Conservation (phyloP, 1,140 invertebrate species). For the Melanaphis sacchari region DNA sequence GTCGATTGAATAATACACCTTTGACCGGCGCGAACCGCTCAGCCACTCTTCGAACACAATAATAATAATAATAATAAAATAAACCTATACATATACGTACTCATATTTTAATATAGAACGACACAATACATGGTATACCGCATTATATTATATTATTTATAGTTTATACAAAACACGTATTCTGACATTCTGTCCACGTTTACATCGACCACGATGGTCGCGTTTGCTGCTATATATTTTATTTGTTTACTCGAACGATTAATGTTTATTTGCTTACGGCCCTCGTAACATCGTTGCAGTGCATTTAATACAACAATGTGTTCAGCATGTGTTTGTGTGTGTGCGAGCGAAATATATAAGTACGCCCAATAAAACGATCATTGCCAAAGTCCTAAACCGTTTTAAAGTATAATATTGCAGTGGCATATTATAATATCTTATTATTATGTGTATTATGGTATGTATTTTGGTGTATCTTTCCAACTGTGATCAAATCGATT, state of each 20-base stretch:
- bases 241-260: constrained; percentile 34
- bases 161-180: not conserved
- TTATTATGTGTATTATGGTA: not conserved
- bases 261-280: constrained; percentile 53
- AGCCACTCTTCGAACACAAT: not conserved
- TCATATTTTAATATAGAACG: not conserved
- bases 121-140: not conserved
- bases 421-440: not conserved
- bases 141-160: constrained; percentile 20
- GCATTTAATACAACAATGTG: not conserved
- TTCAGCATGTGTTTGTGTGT: not conserved
- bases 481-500: constrained; percentile 9
- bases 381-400: not conserved
- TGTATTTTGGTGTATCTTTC: not conserved
- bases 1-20: not conserved
- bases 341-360: not conserved
- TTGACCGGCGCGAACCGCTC: not conserved
- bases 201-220: not conserved
- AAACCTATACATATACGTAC: not conserved
- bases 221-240: not conserved
- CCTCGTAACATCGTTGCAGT: not conserved
- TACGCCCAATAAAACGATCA: constrained; percentile 3
- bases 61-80: not conserved
- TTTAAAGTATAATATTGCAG: not conserved
- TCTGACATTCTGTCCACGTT: not conserved